A percentile compares a stretch with the other conserved stretches of the same genome.
These are phyloP conservation scores for Hippocampus guttulatus DNA, from an alignment of 2,113 vertebrate genomes.

Conservation along the genomic window DNA sequence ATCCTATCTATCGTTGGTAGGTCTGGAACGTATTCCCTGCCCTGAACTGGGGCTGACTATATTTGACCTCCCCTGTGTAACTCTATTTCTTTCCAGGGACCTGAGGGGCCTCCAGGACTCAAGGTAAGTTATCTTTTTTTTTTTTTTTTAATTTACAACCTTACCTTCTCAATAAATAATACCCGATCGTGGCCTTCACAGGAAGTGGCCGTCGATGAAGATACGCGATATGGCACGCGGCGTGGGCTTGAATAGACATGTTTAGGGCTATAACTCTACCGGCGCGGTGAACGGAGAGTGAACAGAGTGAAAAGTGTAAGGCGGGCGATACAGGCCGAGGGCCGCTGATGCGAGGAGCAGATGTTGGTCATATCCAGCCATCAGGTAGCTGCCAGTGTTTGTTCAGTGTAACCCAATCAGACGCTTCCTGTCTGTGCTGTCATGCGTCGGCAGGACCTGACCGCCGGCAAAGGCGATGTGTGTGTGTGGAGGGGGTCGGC, in stretches of 20 bases:
- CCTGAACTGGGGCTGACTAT: neutral
- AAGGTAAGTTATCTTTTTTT: conserved; percentile 77
- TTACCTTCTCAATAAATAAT: neutral
- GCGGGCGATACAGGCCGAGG: conserved; percentile 21
- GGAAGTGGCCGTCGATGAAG: neutral
- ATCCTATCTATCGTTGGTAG: neutral
- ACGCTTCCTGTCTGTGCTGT: conserved; percentile 73
- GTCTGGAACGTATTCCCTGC: neutral
- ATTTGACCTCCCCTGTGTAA: conserved; percentile 4
- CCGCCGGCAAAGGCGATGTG: conserved; percentile 36
- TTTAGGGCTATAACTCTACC: conserved; percentile 6
- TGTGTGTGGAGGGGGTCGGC: conserved; percentile 30
- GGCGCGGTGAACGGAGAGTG: neutral
- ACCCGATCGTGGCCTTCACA: neutral
- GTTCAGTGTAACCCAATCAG: conserved; percentile 71
- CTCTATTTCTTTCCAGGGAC: conserved; percentile 77
- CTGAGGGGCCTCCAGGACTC: conserved; percentile 84
- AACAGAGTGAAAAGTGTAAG: conserved; percentile 22
- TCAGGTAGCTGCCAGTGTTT: conserved; percentile 74
- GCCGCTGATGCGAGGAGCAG: conserved; percentile 60
- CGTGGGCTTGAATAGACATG: conserved; percentile 22
- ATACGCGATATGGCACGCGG: conserved; percentile 12
- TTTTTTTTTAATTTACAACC: neutral
- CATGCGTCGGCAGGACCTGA: conserved; percentile 60
- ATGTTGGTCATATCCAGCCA: conserved; percentile 61